Evolutionary conservation across 1,140 invertebrate species (phyloP).

Genomic region (Pantala flavescens): DNA sequence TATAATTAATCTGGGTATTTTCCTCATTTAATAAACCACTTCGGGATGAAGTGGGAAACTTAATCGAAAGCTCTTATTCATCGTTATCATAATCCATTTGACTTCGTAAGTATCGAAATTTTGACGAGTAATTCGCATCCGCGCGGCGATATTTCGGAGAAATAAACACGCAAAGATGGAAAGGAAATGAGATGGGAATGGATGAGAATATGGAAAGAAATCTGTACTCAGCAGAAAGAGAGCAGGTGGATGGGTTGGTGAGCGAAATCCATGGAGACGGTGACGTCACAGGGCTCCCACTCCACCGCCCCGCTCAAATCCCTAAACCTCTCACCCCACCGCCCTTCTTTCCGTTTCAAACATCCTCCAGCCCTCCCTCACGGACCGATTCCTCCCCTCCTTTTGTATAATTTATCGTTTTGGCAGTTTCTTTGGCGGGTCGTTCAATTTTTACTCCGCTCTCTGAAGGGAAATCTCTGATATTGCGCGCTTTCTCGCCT

Average conservation of each 20-base stretch:
- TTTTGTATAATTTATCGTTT: not conserved
- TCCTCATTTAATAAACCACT: too few relatives aligned
- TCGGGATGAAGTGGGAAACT: too few relatives aligned
- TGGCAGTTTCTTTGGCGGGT: slow-evolving; percentile 7
- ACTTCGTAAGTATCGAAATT: too few relatives aligned
- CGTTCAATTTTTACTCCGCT: not conserved
- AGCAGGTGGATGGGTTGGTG: not conserved
- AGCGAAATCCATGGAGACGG: not conserved
- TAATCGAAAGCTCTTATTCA: too few relatives aligned
- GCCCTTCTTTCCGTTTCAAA: not conserved
- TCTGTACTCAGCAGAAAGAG: not conserved
- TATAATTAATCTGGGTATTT: too few relatives aligned
- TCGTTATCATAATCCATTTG: too few relatives aligned
- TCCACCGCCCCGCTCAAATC: not conserved
- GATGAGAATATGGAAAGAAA: not conserved
- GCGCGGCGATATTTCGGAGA: not conserved
- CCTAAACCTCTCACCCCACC: not conserved
- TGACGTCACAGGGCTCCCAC: not conserved
- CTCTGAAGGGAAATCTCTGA: not conserved
- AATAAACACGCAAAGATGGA: not conserved
- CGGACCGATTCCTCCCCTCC: not conserved
- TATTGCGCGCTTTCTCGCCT: not conserved
- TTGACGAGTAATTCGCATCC: too few relatives aligned
- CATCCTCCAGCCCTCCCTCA: not conserved
- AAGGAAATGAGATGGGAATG: not conserved